Evolutionary conservation across 1,140 invertebrate species (phyloP).

Genomic region (Drosophila funebris): DNA sequence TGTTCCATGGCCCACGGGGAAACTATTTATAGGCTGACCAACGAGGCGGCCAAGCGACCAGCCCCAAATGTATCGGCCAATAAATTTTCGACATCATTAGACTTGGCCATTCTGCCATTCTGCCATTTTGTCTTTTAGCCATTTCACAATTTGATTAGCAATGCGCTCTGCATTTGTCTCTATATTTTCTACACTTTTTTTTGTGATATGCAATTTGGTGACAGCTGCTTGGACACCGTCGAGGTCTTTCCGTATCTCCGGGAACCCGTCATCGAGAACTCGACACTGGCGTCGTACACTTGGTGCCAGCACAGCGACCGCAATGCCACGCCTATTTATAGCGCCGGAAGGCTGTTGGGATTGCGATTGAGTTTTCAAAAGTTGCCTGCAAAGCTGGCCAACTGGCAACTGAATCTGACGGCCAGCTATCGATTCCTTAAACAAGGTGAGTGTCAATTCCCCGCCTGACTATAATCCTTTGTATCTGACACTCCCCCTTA

Average conservation of each 20-base stretch:
- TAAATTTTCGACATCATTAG: conserved; percentile 78
- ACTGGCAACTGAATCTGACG: conserved; percentile 65
- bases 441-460: conserved; percentile 73
- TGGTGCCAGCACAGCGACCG: conserved; percentile 73
- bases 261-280: conserved; percentile 80
- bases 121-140: conserved; percentile 28
- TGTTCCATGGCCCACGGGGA: neutral
- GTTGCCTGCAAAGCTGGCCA: conserved; percentile 42
- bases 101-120: conserved; percentile 45
- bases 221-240: conserved; percentile 81
- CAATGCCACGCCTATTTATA: conserved; percentile 79
- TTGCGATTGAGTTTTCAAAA: conserved; percentile 69
- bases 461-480: too few relatives aligned
- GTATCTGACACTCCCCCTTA: neutral
- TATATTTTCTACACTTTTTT: neutral
- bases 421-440: conserved; percentile 78
- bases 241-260: conserved; percentile 82
- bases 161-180: neutral
- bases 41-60: conserved; percentile 63
- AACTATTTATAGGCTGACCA: conserved; percentile 69
- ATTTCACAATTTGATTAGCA: conserved; percentile 17
- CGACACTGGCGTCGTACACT: conserved; percentile 70
- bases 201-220: conserved; percentile 61
- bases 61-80: conserved; percentile 72
- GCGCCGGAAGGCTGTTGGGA: conserved; percentile 66